These are phyloP conservation scores for Protosalanx chinensis DNA, from an alignment of 2,797 vertebrate genomes.

Conservation along the genomic window DNA sequence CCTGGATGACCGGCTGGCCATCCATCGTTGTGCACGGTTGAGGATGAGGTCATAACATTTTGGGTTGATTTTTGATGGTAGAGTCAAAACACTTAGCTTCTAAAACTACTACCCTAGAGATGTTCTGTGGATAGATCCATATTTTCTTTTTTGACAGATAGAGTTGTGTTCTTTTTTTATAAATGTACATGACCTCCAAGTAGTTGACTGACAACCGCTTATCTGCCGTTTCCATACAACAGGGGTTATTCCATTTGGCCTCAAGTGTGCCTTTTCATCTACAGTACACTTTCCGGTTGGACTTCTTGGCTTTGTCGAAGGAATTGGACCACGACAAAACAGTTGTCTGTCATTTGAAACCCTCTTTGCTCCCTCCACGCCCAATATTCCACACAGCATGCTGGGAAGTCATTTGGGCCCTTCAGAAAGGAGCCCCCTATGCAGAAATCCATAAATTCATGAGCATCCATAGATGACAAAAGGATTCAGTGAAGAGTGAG, in stretches of 20 bases:
- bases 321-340: constrained; percentile 65
- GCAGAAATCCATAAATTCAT: constrained; percentile 75
- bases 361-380: constrained; percentile 49
- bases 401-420: constrained; percentile 71
- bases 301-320: constrained; percentile 48
- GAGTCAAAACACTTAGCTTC: no score
- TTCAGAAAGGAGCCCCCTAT: constrained; percentile 58
- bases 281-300: constrained; percentile 54
- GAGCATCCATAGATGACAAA: constrained; percentile 65
- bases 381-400: constrained; percentile 66
- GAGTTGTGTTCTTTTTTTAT: background rate
- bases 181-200: background rate
- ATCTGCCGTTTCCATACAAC: background rate
- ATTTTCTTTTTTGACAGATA: no score
- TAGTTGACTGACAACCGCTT: background rate
- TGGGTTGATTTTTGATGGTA: no score
- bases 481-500: constrained; percentile 50
- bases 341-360: constrained; percentile 59
- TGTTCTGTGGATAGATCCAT: no score
- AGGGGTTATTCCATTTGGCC: background rate
- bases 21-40: no score
- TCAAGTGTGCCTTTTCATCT: background rate
- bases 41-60: no score
- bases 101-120: no score
- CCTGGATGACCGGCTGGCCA: background rate